Evolutionary conservation across 1,140 invertebrate genomes (phyloP).

Genomic region (Papilio aristodemus): DNA sequence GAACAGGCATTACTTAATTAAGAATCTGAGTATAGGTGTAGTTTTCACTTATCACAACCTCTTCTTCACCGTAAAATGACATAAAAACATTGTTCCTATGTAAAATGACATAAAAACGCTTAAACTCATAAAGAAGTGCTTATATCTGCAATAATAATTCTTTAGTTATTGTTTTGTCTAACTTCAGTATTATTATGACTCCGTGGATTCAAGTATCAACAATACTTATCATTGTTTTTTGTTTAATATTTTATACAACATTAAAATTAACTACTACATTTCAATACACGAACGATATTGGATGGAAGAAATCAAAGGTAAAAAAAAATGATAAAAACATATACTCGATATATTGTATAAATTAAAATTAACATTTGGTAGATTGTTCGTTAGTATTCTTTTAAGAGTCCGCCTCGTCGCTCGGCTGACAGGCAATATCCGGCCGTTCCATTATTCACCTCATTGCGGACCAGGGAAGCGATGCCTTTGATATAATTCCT

Average conservation of each 20-base stretch:
- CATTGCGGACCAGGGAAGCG: slow-evolving; percentile 63
- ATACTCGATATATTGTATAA: not conserved
- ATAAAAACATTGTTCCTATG: no score
- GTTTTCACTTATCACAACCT: no score
- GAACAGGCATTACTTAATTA: no score
- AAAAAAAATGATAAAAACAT: not conserved
- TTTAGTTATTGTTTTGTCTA: not conserved
- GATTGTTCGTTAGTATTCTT: slow-evolving; percentile 23
- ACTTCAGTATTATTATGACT: not conserved
- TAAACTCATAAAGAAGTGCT: not conserved
- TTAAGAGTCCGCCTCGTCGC: not conserved
- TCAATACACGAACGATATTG: not conserved
- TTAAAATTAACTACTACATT: no score
- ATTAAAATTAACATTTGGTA: slow-evolving; percentile 3
- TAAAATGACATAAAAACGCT: not conserved
- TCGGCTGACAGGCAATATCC: slow-evolving; percentile 70
- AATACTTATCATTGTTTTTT: not conserved
- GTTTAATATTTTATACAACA: no score
- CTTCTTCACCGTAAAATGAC: no score
- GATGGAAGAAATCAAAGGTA: not conserved
- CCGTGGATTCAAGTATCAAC: not conserved
- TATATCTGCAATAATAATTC: not conserved
- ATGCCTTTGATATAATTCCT: slow-evolving; percentile 12
- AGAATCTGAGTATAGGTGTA: no score
- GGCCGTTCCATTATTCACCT: slow-evolving; percentile 72